Evolutionary conservation across 2,888 invertebrate species (phyloP).

Genomic region (Salpingus planirostris): DNA sequence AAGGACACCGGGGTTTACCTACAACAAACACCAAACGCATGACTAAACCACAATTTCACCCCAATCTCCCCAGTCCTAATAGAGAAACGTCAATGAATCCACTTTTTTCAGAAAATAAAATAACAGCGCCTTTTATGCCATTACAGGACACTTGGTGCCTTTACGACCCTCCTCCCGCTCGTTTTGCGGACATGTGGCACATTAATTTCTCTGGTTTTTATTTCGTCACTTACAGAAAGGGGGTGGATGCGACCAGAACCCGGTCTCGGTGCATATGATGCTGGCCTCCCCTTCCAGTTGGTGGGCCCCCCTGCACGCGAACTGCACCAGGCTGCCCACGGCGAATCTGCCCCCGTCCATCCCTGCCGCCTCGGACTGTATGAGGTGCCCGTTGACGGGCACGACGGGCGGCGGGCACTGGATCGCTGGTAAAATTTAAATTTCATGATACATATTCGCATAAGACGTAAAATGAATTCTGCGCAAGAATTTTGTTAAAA

Average conservation of each 20-base stretch:
- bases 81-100: too few species aligned
- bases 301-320: conserved; percentile 62
- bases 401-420: conserved; percentile 69
- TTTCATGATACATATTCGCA: too few species aligned
- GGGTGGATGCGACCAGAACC: conserved; percentile 80
- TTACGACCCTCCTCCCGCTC: too few species aligned
- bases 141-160: too few species aligned
- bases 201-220: too few species aligned
- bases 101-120: too few species aligned
- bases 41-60: too few species aligned
- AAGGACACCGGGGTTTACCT: conserved; percentile 66
- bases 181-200: too few species aligned
- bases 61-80: too few species aligned
- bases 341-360: conserved; percentile 57
- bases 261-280: conserved; percentile 79
- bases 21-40: conserved; percentile 22
- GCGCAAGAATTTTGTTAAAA: too few species aligned
- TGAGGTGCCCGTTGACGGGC: conserved; percentile 61
- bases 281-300: conserved; percentile 67
- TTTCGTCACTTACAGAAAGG: conserved; percentile 67
- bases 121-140: too few species aligned
- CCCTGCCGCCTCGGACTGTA: conserved; percentile 46
- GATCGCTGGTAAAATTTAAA: conserved; percentile 51
- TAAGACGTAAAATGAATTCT: too few species aligned
- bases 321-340: conserved; percentile 73